phyloP scores from a whole-genome alignment of 2,113 vertebrate species.

The Callopanchax toddi region DNA sequence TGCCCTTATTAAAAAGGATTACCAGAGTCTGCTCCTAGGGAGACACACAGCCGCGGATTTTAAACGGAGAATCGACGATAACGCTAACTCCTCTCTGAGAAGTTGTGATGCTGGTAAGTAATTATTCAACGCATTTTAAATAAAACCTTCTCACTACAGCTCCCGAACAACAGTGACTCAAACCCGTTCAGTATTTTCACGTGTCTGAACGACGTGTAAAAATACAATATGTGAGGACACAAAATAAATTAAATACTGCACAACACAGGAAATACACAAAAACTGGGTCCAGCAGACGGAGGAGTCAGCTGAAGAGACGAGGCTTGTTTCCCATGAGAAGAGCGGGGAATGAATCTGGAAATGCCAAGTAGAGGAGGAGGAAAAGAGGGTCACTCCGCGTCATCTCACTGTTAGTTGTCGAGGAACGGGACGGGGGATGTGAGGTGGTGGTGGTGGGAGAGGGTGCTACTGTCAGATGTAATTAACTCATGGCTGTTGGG shows the following conservation, averaged over 20 bases:
- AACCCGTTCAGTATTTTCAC: slow-evolving; percentile 18
- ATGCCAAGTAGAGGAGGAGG: neutral
- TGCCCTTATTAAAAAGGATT: slow-evolving; percentile 21
- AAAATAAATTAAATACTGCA: slow-evolving; percentile 76
- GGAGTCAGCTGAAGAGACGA: slow-evolving; percentile 14
- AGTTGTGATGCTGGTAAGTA: slow-evolving; percentile 7
- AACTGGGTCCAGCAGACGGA: slow-evolving; percentile 32
- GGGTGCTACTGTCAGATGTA: slow-evolving; percentile 45
- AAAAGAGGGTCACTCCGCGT: neutral
- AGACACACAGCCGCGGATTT: slow-evolving; percentile 9
- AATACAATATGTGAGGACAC: slow-evolving; percentile 63
- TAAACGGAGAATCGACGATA: slow-evolving; percentile 3
- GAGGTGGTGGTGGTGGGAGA: no score
- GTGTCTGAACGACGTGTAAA: slow-evolving; percentile 16
- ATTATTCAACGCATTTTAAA: slow-evolving; percentile 59
- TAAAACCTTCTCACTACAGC: slow-evolving; percentile 48
- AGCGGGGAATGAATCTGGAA: slow-evolving; percentile 15
- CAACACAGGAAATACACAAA: slow-evolving; percentile 52
- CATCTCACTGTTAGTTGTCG: neutral
- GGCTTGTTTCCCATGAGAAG: slow-evolving; percentile 25
- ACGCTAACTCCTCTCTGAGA: slow-evolving; percentile 31
- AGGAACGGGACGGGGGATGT: slow-evolving; percentile 21
- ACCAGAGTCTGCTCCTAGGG: slow-evolving; percentile 16
- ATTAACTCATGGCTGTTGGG: slow-evolving; percentile 30
- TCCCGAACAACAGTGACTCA: slow-evolving; percentile 32